Evolutionary conservation across 1,140 invertebrate genomes (phyloP).

Genomic region (Maniola jurtina): DNA sequence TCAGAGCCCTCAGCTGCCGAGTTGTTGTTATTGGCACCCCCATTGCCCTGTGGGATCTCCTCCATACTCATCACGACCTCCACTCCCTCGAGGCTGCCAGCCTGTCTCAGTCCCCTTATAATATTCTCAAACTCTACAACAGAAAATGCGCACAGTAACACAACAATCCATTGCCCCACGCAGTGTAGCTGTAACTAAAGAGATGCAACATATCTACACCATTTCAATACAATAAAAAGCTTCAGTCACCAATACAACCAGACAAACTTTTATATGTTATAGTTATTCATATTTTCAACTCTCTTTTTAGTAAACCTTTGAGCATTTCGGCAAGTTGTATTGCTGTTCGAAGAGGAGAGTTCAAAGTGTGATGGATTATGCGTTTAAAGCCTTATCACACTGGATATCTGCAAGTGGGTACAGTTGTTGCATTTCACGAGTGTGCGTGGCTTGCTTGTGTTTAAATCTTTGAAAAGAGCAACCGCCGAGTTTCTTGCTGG

Average conservation of each 20-base stretch:
- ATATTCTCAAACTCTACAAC: constrained; percentile 58
- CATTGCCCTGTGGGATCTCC: constrained; percentile 36
- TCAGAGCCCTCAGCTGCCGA: neutral
- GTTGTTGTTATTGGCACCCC: constrained; percentile 6
- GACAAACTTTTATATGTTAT: too few relatives aligned
- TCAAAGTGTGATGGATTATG: neutral
- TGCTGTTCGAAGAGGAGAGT: neutral
- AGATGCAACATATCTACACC: neutral
- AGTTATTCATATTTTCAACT: too few relatives aligned
- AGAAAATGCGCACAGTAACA: constrained; percentile 20
- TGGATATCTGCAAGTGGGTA: neutral
- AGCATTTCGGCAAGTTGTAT: neutral
- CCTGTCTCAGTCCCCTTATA: constrained; percentile 46
- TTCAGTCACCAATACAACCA: neutral
- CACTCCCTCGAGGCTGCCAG: constrained; percentile 42
- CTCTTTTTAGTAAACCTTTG: too few relatives aligned
- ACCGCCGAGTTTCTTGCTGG: too few relatives aligned
- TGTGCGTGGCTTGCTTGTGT: too few relatives aligned
- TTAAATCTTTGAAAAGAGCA: too few relatives aligned
- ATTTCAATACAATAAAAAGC: neutral
- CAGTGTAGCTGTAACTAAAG: neutral
- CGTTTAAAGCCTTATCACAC: neutral
- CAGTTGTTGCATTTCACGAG: too few relatives aligned
- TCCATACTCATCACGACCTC: constrained; percentile 60
- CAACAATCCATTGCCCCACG: neutral